phyloP scores from a whole-genome alignment of 2,797 vertebrate species.

The Eleutherodactylus coqui region DNA sequence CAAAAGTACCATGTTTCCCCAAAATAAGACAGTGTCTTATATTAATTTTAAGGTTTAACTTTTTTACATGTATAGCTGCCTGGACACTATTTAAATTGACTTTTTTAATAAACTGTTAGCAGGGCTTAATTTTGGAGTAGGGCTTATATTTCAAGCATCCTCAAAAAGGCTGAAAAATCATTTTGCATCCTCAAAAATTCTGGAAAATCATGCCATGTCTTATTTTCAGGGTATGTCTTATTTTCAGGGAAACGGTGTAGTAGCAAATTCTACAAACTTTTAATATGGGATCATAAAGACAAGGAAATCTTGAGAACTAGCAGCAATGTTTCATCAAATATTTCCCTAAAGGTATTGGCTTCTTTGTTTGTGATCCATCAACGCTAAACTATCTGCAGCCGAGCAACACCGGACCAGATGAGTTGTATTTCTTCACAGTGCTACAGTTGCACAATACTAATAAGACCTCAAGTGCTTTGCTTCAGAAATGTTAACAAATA shows the following conservation, averaged over 20 bases:
- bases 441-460: neutral
- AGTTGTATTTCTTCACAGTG: neutral
- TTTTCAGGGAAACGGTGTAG: too few relatives aligned
- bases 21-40: too few relatives aligned
- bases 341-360: constrained; percentile 11
- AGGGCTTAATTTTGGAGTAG: too few relatives aligned
- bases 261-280: neutral
- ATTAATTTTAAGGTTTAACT: too few relatives aligned
- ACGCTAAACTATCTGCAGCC: neutral
- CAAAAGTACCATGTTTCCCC: neutral
- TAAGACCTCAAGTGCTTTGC: neutral
- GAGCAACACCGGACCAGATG: neutral
- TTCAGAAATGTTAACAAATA: neutral
- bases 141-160: too few relatives aligned
- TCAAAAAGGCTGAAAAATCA: too few relatives aligned
- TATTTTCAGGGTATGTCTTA: too few relatives aligned
- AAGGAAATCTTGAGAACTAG: neutral
- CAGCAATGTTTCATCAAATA: neutral
- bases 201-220: too few relatives aligned
- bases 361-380: neutral
- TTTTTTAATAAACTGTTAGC: too few relatives aligned
- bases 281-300: neutral
- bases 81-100: too few relatives aligned
- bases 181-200: too few relatives aligned
- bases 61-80: too few relatives aligned